Evolutionary conservation across 2,797 vertebrate genomes (phyloP).

Genomic region (Ispidina lecontei): DNA sequence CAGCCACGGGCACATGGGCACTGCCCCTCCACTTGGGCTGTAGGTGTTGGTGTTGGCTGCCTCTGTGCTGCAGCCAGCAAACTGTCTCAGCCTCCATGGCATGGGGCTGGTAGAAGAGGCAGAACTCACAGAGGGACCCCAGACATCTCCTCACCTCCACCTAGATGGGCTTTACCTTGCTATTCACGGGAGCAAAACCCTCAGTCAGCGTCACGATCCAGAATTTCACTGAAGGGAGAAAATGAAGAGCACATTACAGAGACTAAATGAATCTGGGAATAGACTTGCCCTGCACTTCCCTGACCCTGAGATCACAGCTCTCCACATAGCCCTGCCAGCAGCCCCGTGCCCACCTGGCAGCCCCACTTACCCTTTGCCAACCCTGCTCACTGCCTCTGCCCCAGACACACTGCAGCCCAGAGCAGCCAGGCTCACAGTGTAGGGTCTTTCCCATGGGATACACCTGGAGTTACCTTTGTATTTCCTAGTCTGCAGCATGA

Average conservation of each 20-base stretch:
- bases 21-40: background rate
- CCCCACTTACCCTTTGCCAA: background rate
- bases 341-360: background rate
- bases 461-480: fast-evolving
- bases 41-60: fast-evolving
- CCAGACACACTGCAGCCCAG: fast-evolving
- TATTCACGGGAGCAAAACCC: conserved; percentile 24
- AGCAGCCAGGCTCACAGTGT: background rate
- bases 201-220: conserved; percentile 32
- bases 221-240: conserved; percentile 56
- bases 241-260: background rate
- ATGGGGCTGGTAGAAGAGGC: background rate
- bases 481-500: background rate
- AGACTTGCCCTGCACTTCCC: fast-evolving
- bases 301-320: background rate
- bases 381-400: background rate
- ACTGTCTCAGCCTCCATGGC: background rate
- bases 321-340: background rate
- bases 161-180: conserved; percentile 42
- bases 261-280: fast-evolving
- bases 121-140: background rate
- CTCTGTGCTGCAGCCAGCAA: background rate
- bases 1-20: fast-evolving
- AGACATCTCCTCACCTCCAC: background rate
- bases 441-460: background rate